phyloP scores from a whole-genome alignment of 2,797 vertebrate genomes.

The Enoplosus armatus region DNA sequence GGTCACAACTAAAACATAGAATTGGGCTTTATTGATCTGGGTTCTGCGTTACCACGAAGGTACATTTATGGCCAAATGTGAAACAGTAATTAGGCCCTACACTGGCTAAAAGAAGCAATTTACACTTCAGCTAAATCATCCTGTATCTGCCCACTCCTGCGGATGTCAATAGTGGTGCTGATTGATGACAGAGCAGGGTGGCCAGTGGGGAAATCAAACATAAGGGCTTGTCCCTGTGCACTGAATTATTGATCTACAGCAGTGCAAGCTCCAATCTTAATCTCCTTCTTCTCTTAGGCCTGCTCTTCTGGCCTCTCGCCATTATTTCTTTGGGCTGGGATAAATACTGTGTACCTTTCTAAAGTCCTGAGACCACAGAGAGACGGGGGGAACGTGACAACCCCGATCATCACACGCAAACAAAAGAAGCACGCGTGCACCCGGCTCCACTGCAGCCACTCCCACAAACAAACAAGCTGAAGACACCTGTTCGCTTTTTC shows the following conservation, averaged over 20 bases:
- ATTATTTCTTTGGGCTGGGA: not conserved
- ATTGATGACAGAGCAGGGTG: constrained; percentile 37
- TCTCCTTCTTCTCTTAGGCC: not conserved
- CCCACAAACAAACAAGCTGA: not conserved
- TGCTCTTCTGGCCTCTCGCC: not conserved
- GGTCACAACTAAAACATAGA: not conserved
- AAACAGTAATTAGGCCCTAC: constrained; percentile 42
- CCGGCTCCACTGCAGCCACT: not conserved
- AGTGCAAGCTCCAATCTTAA: constrained; percentile 10
- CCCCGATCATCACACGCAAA: not conserved
- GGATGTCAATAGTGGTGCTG: constrained; percentile 43
- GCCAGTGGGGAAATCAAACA: constrained; percentile 61
- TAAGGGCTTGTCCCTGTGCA: constrained; percentile 28
- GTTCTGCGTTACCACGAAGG: constrained; percentile 20
- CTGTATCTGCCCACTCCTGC: not conserved
- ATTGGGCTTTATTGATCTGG: constrained; percentile 19
- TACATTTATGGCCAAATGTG: constrained; percentile 37
- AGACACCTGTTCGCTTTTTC: not conserved
- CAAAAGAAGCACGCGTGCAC: not conserved
- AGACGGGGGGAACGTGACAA: not conserved
- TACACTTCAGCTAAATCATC: constrained; percentile 9
- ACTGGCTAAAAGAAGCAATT: constrained; percentile 8
- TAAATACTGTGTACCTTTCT: constrained; percentile 9
- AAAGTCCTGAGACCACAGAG: not conserved
- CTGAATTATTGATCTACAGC: constrained; percentile 53